Percentiles rank a stretch among this genome's conserved stretches.
phyloP scores from a whole-genome alignment of 1,140 invertebrate genomes.

The Zaprionus camerounensis region DNA sequence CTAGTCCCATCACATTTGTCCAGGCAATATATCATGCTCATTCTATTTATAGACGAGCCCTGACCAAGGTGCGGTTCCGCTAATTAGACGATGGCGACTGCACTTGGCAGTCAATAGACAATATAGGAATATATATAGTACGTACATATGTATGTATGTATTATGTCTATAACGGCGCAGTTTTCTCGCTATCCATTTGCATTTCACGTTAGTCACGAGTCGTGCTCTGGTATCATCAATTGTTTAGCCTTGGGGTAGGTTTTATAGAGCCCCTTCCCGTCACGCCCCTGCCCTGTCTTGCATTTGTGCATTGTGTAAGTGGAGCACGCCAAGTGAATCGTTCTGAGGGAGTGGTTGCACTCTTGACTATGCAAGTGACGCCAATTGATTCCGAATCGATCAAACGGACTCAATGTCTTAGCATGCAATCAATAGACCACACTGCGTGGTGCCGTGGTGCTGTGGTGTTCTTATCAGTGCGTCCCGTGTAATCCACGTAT shows the following conservation, averaged over 20 bases:
- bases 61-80: conserved; percentile 53
- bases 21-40: conserved; percentile 52
- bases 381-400: background rate
- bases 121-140: background rate
- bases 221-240: conserved; percentile 26
- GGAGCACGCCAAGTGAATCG: conserved; percentile 13
- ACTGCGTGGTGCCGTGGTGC: conserved; percentile 13
- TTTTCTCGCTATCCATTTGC: conserved; percentile 59
- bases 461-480: conserved; percentile 33
- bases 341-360: background rate
- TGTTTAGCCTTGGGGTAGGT: conserved; percentile 55
- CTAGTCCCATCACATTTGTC: conserved; percentile 22
- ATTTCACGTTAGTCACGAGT: conserved; percentile 34
- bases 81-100: conserved; percentile 53
- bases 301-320: conserved; percentile 29
- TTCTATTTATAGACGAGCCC: conserved; percentile 66
- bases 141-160: background rate
- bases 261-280: conserved; percentile 11
- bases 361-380: conserved; percentile 19
- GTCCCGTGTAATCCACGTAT: conserved; percentile 31
- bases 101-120: conserved; percentile 68
- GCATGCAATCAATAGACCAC: conserved; percentile 27
- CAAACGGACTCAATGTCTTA: conserved; percentile 14
- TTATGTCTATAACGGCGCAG: conserved; percentile 40
- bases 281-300: background rate